Base-by-base conservation (phyloP, 2,888 invertebrate genomes). In the Carcina quercana region DNA sequence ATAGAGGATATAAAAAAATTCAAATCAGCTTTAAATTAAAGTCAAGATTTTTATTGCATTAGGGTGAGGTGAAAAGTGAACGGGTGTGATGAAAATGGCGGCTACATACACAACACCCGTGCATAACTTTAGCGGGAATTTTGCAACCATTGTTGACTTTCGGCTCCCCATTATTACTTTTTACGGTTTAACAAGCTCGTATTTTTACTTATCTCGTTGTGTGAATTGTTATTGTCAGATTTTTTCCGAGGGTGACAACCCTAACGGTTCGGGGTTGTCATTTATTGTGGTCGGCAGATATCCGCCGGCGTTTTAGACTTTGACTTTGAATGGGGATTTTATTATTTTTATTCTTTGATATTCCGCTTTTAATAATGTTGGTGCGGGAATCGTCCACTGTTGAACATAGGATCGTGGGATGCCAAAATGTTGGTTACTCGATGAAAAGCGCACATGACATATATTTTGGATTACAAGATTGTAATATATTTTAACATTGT, bases 171-270 rank as follows among this genome's bases (percentile, higher is more conserved):
- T 74, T 80, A 80, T 79, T 76, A 75, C 78, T 74, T 79, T 82
- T 83, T 79, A 82, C 82, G 80, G 75, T 79, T 80, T 82, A 82
- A 82, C 82, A 78, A 78, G 73, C 79, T 74, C 73, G 76, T 75
- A 74, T 74, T 79, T 71, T 79, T 73, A 74, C 69, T 80, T 82
- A 80, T 80, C 80, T 75, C 67, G 64, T 78, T 72, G 67, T 65
- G 63, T 70, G 75, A 72, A 76, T 75, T 74, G 76, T 75, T 73
- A 75, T 74, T 71, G 62, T 64, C n/a, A 59, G 54, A 56, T 64
- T 64, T 71, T 68, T 58, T 58, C 53, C 37, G 56, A 58, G 70
- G 72, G 72, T 60, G 62, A 45, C 63, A 63, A 40, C 61, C 66
- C 61, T 65, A 50, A 35, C 20, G 26, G 15, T 12, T 26, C 24